Base-by-base conservation (phyloP, 2,888 invertebrate genomes). In the Hydriomena furcata region DNA sequence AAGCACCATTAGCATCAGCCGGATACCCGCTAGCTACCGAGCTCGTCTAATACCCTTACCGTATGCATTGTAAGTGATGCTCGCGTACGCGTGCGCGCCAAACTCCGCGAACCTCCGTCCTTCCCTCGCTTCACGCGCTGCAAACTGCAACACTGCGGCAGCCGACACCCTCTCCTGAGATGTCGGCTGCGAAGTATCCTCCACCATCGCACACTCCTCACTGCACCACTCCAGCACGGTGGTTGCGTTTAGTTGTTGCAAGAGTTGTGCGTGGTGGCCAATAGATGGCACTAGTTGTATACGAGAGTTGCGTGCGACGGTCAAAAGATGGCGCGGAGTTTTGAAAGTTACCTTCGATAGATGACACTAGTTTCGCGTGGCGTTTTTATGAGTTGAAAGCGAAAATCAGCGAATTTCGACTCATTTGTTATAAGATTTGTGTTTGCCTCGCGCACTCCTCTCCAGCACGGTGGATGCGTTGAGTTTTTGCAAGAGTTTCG, bases 21-120 rank as follows among this genome's bases (percentile, higher is more conserved):
- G n/a, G n/a, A n/a, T n/a, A n/a, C n/a, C n/a, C n/a, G n/a, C n/a
- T n/a, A n/a, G n/a, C n/a, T n/a, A n/a, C n/a, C n/a, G n/a, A n/a
- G n/a, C n/a, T n/a, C n/a, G n/a, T n/a, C n/a, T n/a, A n/a, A n/a
- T n/a, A n/a, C n/a, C n/a, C 58, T 52, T 85, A 89, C 88, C 87
- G 55, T 86, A 86, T 50, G 79, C 70, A 66, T 86, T 88, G 40
- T 84, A 89, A 5, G 82, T 80, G 65, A 89, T 78, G 73, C 82
- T 83, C 0, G 89, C 86, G 55, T 84, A 84, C 1, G 89, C 88
- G 23, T 89, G 89, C 0, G 90, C 87, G 0, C 85, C 86, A 24
- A 88, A 90, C 54, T 90, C 89, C 0, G 86, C 71, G 25, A 82
- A 74, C 13, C 90, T 66, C 2, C 90, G 58, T 0, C 90, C 90